Evolutionary conservation across 2,113 vertebrate genomes (phyloP).

Genomic region (Pachycephala philippinensis): DNA sequence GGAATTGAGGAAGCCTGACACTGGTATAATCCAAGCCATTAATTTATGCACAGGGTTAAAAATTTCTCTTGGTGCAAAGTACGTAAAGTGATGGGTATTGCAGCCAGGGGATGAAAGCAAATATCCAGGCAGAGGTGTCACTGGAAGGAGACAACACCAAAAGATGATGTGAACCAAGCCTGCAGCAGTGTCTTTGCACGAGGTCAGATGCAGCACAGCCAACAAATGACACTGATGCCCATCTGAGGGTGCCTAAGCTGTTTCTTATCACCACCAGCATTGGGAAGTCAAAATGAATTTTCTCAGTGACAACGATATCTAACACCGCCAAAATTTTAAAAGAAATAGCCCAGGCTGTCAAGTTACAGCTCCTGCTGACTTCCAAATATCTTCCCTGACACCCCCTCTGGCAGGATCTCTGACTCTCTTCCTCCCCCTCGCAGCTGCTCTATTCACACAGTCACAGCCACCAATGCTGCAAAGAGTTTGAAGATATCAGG

Average conservation of each 20-base stretch:
- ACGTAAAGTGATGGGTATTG: not conserved
- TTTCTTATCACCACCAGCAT: not conserved
- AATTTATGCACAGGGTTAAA: not conserved
- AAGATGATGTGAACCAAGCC: not conserved
- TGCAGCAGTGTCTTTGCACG: not conserved
- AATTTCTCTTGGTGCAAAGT: not conserved
- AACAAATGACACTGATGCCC: not conserved
- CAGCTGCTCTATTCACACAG: not conserved
- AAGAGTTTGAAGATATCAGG: not conserved
- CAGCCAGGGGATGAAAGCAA: not conserved
- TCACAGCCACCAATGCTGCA: not conserved
- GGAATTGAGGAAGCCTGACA: not conserved
- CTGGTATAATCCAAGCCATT: not conserved
- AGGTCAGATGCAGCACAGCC: not conserved
- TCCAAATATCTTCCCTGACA: not conserved
- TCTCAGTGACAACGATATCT: not conserved
- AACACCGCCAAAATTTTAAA: not conserved
- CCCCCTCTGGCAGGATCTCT: not conserved
- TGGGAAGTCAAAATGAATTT: not conserved
- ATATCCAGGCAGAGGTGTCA: not conserved
- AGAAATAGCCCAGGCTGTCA: not conserved
- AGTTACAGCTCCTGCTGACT: not conserved
- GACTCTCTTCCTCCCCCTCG: not conserved
- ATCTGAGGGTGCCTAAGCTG: not conserved
- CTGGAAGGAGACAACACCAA: not conserved